A percentile compares a stretch with the other conserved stretches of the same genome.
Evolutionary conservation across 2,888 invertebrate species (phyloP).

Genomic region (Papilio protenor): DNA sequence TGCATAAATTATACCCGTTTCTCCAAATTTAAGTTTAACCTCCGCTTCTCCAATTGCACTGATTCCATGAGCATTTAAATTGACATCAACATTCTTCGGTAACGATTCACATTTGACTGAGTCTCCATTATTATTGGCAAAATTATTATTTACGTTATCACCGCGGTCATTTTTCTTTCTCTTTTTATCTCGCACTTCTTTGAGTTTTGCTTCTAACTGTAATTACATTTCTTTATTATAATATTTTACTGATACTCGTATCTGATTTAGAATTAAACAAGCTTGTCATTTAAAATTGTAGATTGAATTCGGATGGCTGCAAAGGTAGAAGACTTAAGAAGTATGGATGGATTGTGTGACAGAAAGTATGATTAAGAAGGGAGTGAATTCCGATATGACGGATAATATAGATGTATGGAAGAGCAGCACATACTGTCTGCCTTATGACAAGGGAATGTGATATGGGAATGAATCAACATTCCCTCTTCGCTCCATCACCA

Average conservation of each 20-base stretch:
- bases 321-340: too few relatives aligned
- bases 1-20: slow-evolving; percentile 56
- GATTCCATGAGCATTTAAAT: slow-evolving; percentile 64
- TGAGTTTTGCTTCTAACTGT: slow-evolving; percentile 72
- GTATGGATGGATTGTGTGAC: too few relatives aligned
- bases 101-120: slow-evolving; percentile 53
- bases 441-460: too few relatives aligned
- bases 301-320: too few relatives aligned
- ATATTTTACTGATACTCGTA: neutral
- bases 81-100: slow-evolving; percentile 60
- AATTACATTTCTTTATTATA: slow-evolving; percentile 44
- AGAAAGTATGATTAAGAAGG: too few relatives aligned
- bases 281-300: too few relatives aligned
- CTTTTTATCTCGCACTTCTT: slow-evolving; percentile 70
- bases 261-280: neutral
- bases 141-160: slow-evolving; percentile 43
- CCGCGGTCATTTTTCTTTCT: slow-evolving; percentile 57
- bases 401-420: too few relatives aligned
- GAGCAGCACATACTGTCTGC: too few relatives aligned
- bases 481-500: neutral
- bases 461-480: too few relatives aligned
- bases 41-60: slow-evolving; percentile 67
- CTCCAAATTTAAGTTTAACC: slow-evolving; percentile 61
- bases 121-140: slow-evolving; percentile 38
- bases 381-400: too few relatives aligned